A percentile compares a stretch with the other conserved stretches of the same genome.
phyloP scores from a whole-genome alignment of 2,113 vertebrate genomes.

The Diadophis punctatus region DNA sequence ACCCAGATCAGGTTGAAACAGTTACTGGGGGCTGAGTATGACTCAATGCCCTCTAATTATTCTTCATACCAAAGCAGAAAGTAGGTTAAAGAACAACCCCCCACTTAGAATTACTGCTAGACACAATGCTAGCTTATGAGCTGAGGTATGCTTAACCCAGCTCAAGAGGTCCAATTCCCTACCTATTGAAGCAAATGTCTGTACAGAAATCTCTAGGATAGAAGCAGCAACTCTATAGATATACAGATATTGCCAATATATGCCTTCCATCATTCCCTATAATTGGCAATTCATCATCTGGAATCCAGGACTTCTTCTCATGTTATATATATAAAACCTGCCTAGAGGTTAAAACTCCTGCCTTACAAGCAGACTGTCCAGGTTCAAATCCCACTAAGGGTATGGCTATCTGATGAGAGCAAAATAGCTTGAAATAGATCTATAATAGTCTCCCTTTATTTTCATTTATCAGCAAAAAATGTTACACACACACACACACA shows the following conservation, averaged over 20 bases:
- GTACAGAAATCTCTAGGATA: not conserved
- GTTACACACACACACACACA: too few relatives aligned
- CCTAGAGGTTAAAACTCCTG: too few relatives aligned
- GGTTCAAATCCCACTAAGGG: too few relatives aligned
- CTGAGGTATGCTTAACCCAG: not conserved
- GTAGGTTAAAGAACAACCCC: not conserved
- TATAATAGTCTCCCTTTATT: too few relatives aligned
- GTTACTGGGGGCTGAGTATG: not conserved
- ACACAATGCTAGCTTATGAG: not conserved
- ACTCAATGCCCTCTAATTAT: not conserved
- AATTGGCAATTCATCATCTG: not conserved
- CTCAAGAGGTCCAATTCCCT: not conserved
- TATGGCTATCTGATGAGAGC: too few relatives aligned
- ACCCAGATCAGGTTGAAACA: not conserved
- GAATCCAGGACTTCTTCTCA: not conserved
- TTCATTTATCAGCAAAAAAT: too few relatives aligned
- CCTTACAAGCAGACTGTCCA: too few relatives aligned
- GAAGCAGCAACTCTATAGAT: not conserved
- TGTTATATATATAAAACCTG: too few relatives aligned
- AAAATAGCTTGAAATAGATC: too few relatives aligned
- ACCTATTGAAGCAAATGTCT: not conserved
- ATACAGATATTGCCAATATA: not conserved
- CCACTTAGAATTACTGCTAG: not conserved
- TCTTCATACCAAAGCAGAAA: not conserved
- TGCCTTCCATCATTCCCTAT: not conserved